Conservation (phyloP, 2,113 vertebrate genomes). For the Hyla sarda region DNA sequence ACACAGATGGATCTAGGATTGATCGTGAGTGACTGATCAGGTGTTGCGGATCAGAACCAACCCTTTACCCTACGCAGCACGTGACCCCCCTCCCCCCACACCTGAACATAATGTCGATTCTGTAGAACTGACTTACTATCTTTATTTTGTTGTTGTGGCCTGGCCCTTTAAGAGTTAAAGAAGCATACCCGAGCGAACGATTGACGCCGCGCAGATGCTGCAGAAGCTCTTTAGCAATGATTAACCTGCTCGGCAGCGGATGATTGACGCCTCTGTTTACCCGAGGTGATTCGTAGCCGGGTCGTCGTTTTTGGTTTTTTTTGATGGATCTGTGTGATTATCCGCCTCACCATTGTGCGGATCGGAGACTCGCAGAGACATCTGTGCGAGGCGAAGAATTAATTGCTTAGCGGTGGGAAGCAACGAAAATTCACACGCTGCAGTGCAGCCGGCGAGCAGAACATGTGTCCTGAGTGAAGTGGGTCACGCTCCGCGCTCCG, state of each 20-base stretch:
- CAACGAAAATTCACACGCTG: constrained; percentile 9
- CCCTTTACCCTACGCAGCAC: too few species aligned
- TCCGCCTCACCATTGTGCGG: constrained; percentile 3
- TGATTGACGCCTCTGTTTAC: background rate
- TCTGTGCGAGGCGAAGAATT: constrained; percentile 10
- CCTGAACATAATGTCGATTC: too few species aligned
- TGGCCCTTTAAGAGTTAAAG: background rate
- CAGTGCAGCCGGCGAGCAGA: constrained; percentile 14
- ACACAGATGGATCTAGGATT: too few species aligned
- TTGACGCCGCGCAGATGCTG: background rate
- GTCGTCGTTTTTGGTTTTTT: too few species aligned
- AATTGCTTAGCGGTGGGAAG: constrained; percentile 1
- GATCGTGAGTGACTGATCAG: too few species aligned
- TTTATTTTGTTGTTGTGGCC: too few species aligned
- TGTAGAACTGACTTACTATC: too few species aligned
- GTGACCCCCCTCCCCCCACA: too few species aligned
- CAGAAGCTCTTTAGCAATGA: constrained; percentile 18
- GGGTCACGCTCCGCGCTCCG: background rate
- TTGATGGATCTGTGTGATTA: constrained; percentile 17
- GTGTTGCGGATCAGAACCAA: too few species aligned
- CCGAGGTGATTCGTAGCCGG: background rate
- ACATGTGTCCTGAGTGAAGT: constrained; percentile 16
- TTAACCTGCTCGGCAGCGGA: background rate
- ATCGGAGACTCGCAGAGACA: background rate
- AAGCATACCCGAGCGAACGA: too few species aligned